Conservation (phyloP, 1,140 invertebrate genomes). For the Adoxophyes honmai region DNA sequence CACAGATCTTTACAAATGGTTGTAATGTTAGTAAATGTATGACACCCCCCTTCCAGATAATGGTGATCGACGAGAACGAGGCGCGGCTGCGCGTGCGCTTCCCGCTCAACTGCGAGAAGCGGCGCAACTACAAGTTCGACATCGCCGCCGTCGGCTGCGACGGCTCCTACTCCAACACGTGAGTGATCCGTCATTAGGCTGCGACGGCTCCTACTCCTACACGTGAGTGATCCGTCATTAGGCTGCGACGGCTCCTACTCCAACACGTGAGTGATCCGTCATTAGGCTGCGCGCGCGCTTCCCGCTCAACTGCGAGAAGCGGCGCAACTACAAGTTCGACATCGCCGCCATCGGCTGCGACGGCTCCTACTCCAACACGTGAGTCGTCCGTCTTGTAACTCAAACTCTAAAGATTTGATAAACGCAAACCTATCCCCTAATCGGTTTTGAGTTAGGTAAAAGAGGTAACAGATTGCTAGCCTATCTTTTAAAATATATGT, state of each 20-base stretch:
- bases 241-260: too few species aligned
- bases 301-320: constrained; percentile 94
- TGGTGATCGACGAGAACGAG: constrained; percentile 75
- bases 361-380: constrained; percentile 90
- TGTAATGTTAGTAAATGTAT: too few species aligned
- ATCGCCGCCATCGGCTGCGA: constrained; percentile 95
- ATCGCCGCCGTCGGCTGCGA: constrained; percentile 95
- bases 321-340: constrained; percentile 96
- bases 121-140: constrained; percentile 96
- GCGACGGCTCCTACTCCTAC: constrained; percentile 88
- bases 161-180: constrained; percentile 90
- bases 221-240: constrained; percentile 83
- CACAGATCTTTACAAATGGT: too few species aligned
- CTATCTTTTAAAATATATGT: too few species aligned
- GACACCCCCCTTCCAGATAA: constrained; percentile 46
- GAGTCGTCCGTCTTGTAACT: too few species aligned
- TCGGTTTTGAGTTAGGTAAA: too few species aligned
- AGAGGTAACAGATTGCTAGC: too few species aligned
- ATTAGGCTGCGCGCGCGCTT: constrained; percentile 86
- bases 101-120: constrained; percentile 94
- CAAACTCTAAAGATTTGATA: too few species aligned
- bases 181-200: constrained; percentile 85
- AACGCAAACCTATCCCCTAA: too few species aligned
- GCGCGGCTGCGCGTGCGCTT: constrained; percentile 84
- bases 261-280: too few species aligned